phyloP scores from a whole-genome alignment of 2,113 vertebrate species.

The Dascyllus trimaculatus region DNA sequence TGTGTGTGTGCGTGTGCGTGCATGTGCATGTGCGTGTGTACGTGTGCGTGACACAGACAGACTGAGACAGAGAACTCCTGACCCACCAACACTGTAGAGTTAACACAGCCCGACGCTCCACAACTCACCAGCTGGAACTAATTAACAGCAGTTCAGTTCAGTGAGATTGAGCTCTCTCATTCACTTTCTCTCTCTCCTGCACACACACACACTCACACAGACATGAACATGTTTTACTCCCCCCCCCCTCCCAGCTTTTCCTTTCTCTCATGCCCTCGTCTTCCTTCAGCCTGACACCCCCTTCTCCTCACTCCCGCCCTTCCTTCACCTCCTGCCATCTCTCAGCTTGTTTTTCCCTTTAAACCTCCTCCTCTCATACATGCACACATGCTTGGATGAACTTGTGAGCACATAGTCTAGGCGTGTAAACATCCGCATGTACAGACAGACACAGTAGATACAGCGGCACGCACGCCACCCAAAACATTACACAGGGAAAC shows the following conservation, averaged over 20 bases:
- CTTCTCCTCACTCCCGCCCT: slow-evolving; percentile 19
- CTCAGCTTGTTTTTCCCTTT: slow-evolving; percentile 65
- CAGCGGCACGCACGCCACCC: slow-evolving; percentile 1
- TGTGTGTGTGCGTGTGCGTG: slow-evolving; percentile 8
- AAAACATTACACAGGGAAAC: neutral
- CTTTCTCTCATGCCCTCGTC: slow-evolving; percentile 64
- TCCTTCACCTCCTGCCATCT: slow-evolving; percentile 66
- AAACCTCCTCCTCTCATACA: slow-evolving; percentile 26
- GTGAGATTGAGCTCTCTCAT: slow-evolving; percentile 65
- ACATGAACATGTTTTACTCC: neutral
- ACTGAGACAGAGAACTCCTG: slow-evolving; percentile 63
- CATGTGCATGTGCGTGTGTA: slow-evolving; percentile 12
- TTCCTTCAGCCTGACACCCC: slow-evolving; percentile 63
- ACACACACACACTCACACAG: slow-evolving; percentile 8
- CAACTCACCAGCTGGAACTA: slow-evolving; percentile 80
- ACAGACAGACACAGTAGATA: slow-evolving; percentile 11
- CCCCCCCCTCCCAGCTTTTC: slow-evolving; percentile 37
- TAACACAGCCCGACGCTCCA: slow-evolving; percentile 48
- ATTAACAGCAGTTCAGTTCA: slow-evolving; percentile 81
- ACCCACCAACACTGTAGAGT: slow-evolving; percentile 63
- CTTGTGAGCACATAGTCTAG: slow-evolving; percentile 17
- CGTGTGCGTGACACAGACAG: neutral
- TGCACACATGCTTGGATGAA: slow-evolving; percentile 30
- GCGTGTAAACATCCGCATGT: slow-evolving; percentile 54
- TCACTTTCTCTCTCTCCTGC: slow-evolving; percentile 56